Evolutionary conservation across 1,140 invertebrate genomes (phyloP), one percentile per base, ranked within the genome.

Genomic region (Drosophila chauvacae): DNA sequence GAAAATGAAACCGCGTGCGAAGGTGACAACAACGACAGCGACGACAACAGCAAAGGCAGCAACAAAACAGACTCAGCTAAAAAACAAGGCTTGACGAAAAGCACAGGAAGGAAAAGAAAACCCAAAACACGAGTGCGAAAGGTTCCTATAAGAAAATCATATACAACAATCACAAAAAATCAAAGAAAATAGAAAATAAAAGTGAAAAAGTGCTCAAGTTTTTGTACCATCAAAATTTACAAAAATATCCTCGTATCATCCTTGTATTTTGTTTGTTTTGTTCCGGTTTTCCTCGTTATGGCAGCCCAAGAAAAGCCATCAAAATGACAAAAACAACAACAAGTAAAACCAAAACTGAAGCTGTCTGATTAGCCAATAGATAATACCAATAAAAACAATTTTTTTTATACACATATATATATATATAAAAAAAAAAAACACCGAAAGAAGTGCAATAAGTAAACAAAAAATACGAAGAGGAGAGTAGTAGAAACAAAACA

Each of bases 371-470:
- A 70, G 66, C 10, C 66, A 37, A 44, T 70, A 39, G 37, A 42
- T 55, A 58, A 39, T 44, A 35, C 39, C 66, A n/a, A 68, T 68
- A 33, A 53, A 53, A 53, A 55, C 18, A 11, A 42, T 35, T 60
- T 63, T 56, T 74, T 75, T 75, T 20, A 62, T 23, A 7, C 37
- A 13, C 7, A 7, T 7, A 28, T 7, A 13, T 7, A 9, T 44
- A 28, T 7, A 28, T 7, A 13, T 7, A 4, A 2, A 18, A 23
- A 14, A 45, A 18, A 33, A 7, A 13, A 68, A 30, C 35, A 42
- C 70, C 70, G 1, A 42, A 70, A 50, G 30, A 47, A 57, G 73
- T 76, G 73, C 73, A 76, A 68, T 68, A 68, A 55, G 18, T 48
- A 50, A 48, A 62, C 39, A 73, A 63, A 39, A 30, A 47, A 26